These are phyloP conservation scores for Stenodera caucasica DNA, from an alignment of 2,888 invertebrate genomes.

Conservation along the genomic window DNA sequence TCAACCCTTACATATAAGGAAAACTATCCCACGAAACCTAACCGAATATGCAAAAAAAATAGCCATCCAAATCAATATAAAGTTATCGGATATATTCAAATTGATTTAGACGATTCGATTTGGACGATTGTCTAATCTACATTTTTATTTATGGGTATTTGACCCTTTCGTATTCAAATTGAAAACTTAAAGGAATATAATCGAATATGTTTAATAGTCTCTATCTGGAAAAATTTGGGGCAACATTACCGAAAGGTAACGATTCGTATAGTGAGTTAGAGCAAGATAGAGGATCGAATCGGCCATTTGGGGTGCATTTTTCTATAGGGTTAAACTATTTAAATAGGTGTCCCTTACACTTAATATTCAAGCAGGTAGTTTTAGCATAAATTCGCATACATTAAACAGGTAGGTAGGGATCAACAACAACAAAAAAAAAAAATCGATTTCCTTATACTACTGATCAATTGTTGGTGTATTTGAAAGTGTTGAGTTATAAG, in stretches of 20 bases:
- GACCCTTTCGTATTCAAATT: constrained; percentile 55
- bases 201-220: constrained; percentile 57
- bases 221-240: constrained; percentile 51
- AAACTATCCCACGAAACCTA: constrained; percentile 54
- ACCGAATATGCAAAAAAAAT: constrained; percentile 47
- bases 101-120: constrained; percentile 19
- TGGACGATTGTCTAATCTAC: constrained; percentile 52
- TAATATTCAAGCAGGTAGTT: constrained; percentile 58
- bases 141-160: constrained; percentile 53
- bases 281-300: no score
- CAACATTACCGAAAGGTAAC: constrained; percentile 30
- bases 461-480: constrained; percentile 2
- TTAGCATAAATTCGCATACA: constrained; percentile 56
- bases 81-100: background rate
- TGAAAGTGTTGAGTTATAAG: constrained; percentile 7
- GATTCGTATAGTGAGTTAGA: no score
- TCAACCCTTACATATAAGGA: constrained; percentile 46
- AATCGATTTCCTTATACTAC: constrained; percentile 40
- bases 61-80: constrained; percentile 37
- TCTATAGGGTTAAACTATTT: constrained; percentile 47
- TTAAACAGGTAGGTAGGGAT: constrained; percentile 57
- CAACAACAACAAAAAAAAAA: no score
- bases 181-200: constrained; percentile 48
- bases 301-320: constrained; percentile 27
- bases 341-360: constrained; percentile 57